Percentiles rank a stretch among this genome's conserved stretches.
Evolutionary conservation across 2,888 invertebrate species (phyloP).

Genomic region (Digitonthophagus gazella): DNA sequence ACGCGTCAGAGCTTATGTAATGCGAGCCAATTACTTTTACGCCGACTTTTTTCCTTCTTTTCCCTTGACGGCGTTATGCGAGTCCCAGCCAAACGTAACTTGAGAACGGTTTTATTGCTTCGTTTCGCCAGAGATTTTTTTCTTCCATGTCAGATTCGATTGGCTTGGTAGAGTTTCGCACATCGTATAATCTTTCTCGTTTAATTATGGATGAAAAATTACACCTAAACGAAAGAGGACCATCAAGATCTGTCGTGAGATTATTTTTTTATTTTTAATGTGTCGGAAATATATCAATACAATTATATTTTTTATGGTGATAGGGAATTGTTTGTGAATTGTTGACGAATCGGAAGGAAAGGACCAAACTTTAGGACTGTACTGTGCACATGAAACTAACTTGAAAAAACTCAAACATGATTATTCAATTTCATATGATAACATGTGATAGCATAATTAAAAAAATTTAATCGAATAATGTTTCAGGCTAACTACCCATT

Average conservation of each 20-base stretch:
- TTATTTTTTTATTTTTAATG: no score
- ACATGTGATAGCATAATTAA: no score
- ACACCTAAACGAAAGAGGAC: not conserved
- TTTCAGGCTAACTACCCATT: no score
- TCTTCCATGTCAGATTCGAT: not conserved
- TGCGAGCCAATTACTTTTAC: constrained; percentile 12
- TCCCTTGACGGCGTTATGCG: not conserved
- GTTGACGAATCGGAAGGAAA: no score
- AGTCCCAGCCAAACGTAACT: not conserved
- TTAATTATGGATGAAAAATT: not conserved
- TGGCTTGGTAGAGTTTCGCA: not conserved
- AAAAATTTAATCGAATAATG: no score
- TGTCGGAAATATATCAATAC: not conserved
- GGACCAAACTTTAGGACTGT: no score
- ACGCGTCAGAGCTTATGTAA: constrained; percentile 3
- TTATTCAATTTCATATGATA: no score
- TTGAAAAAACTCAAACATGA: no score
- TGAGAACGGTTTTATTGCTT: not conserved
- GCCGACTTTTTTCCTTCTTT: constrained; percentile 2
- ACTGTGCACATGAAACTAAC: no score
- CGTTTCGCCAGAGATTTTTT: not conserved
- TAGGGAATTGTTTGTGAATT: no score
- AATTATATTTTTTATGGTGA: no score
- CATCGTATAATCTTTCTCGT: not conserved
- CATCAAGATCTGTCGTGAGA: not conserved